Conservation (phyloP, 64 coral and sea anemone species). For the Montipora capricornis region DNA sequence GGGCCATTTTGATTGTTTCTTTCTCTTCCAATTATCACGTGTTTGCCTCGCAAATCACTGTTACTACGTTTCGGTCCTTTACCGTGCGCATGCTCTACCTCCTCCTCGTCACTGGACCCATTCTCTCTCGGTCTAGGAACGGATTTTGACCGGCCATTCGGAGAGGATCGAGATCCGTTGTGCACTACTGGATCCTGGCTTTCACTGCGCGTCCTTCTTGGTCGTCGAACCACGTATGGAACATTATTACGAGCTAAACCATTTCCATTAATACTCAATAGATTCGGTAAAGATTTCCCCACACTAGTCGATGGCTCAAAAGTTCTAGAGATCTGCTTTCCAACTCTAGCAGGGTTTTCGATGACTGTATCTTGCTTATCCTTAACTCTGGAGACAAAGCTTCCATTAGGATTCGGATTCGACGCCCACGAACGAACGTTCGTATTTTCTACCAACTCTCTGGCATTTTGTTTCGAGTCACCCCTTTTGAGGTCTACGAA, state of each 20-base stretch:
- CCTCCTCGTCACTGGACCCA: conserved; percentile 68
- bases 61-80: conserved; percentile 17
- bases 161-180: conserved; percentile 14
- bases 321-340: not conserved
- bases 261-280: not conserved
- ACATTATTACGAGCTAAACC: not conserved
- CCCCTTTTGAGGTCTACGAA: conserved; percentile 16
- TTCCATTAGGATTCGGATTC: not conserved
- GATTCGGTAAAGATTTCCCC: not conserved
- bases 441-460: not conserved
- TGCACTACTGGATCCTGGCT: conserved; percentile 4
- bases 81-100: not conserved
- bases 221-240: not conserved
- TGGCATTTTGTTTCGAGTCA: conserved; percentile 35
- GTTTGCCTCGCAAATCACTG: conserved; percentile 23
- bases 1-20: not conserved
- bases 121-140: conserved; percentile 48
- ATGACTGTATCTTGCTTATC: not conserved
- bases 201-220: conserved; percentile 15
- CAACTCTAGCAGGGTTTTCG: conserved; percentile 8
- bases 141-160: conserved; percentile 29
- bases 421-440: not conserved
- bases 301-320: not conserved
- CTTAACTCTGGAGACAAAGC: not conserved
- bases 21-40: not conserved